Conservation (phyloP, 1,140 invertebrate genomes). For the Aphaenogaster rudis region DNA sequence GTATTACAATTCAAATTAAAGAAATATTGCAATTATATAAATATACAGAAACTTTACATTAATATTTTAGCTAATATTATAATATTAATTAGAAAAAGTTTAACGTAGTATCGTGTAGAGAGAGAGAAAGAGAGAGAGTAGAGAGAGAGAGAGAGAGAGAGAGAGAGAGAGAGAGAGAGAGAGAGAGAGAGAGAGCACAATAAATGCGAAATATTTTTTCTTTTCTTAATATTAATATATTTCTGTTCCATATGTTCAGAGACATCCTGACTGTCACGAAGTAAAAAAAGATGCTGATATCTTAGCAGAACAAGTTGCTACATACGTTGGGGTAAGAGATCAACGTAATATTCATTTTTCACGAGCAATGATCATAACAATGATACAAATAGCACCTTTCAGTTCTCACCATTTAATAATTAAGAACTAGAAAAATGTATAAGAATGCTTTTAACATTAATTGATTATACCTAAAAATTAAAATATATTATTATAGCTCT, state of each 20-base stretch:
- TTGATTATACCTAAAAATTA: background rate
- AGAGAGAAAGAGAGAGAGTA: no score
- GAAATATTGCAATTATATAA: conserved; percentile 26
- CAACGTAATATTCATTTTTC: background rate
- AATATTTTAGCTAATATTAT: conserved; percentile 9
- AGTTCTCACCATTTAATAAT: background rate
- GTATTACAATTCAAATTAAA: background rate
- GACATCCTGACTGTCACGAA: conserved; percentile 46
- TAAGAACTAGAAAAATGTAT: background rate
- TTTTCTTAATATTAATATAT: conserved; percentile 18
- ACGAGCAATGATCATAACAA: background rate
- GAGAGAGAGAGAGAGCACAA: no score
- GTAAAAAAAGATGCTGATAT: conserved; percentile 50
- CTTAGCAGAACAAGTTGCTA: conserved; percentile 21
- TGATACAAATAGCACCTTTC: background rate
- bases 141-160: no score
- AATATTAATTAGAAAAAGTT: background rate
- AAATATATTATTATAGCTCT: background rate
- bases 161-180: no score
- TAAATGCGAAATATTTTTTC: background rate
- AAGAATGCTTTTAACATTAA: background rate
- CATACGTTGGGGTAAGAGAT: conserved; percentile 57
- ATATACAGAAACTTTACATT: background rate
- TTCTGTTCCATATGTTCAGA: conserved; percentile 50
- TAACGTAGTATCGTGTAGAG: background rate